Base-by-base conservation (phyloP, 1,140 invertebrate species). In the Condylostylus longicornis region DNA sequence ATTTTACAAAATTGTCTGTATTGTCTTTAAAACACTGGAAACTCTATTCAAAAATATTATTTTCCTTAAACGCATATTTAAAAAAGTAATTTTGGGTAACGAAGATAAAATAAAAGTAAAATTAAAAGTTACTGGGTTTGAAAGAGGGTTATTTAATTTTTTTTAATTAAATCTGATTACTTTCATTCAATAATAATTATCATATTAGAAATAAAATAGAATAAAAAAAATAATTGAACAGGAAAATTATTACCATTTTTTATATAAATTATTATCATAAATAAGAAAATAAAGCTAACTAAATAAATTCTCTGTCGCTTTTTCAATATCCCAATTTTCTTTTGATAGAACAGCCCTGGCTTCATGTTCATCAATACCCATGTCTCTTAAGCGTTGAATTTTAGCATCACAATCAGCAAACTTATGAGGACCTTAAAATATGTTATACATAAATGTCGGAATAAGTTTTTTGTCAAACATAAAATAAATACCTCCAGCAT, bases 301-400 rank as follows among this genome's bases (percentile, higher is more conserved):
- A 64, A 90, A 90, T 36, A 89, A 65, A 53, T 82, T 76, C 61
- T 90, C 85, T 9, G 84, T 88, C 29, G 86, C 85, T 52, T 77
- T 67, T 63, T 87, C 81, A 49, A 91, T 61, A 52, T 89, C 81
- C 88, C 88, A 94, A 57, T 86, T 79, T 53, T 80, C 84, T 13
- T 84, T 82, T 17, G 86, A 90, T 17, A 94, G 67, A 19, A 85
- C 84, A 14, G 81, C 80, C 40, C 82, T 64, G 10, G 85, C 84
- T 50, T 75, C 71, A 42, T 84, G 74, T 52, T 83, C 79, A 38
- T 85, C 81, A 12, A 89, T 70, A n/a, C 86, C 86, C 81, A 91
- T 89, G 51, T 91, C 85, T 41, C 73, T 69, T 32, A 91, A 64
- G 43, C 77, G 70, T 50, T 76, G 75, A 44, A 90, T 82, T 67